Percentiles rank a stretch among this genome's conserved stretches.
These are phyloP conservation scores for Odontamblyopus lacepedii DNA, from an alignment of 2,797 vertebrate species.

Conservation along the genomic window DNA sequence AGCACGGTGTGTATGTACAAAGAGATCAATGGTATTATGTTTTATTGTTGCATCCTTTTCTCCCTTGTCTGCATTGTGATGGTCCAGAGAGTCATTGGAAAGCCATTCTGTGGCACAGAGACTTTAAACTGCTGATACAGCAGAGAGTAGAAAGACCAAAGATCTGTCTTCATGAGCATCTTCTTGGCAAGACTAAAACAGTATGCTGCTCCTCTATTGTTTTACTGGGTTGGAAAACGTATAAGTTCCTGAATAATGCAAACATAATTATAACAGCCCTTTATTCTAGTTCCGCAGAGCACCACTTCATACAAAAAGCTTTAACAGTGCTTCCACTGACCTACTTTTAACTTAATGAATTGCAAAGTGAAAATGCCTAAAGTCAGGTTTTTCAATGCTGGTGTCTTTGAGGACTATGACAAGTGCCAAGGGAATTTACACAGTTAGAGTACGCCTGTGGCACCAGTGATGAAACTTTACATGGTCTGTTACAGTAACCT, in stretches of 20 bases:
- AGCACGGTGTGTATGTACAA: constrained; percentile 25
- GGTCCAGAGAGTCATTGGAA: constrained; percentile 59
- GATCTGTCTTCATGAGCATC: constrained; percentile 32
- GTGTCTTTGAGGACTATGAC: constrained; percentile 44
- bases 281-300: constrained; percentile 26
- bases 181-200: constrained; percentile 4
- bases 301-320: constrained; percentile 49
- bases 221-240: constrained; percentile 6
- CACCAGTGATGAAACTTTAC: constrained; percentile 56
- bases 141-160: constrained; percentile 52
- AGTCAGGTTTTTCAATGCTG: constrained; percentile 44
- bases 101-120: constrained; percentile 43
- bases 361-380: constrained; percentile 62
- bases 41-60: constrained; percentile 50
- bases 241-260: constrained; percentile 15
- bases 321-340: constrained; percentile 63
- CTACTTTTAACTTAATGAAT: constrained; percentile 66
- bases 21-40: constrained; percentile 69
- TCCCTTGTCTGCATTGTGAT: constrained; percentile 60
- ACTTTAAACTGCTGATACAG: constrained; percentile 57
- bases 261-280: constrained; percentile 40
- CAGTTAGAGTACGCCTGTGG: constrained; percentile 25
- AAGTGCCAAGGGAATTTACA: constrained; percentile 40
- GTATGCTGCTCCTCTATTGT: constrained; percentile 13
- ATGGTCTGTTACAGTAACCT: constrained; percentile 41